phyloP scores from a whole-genome alignment of 2,888 invertebrate species.

The Cantharis flavilabris region DNA sequence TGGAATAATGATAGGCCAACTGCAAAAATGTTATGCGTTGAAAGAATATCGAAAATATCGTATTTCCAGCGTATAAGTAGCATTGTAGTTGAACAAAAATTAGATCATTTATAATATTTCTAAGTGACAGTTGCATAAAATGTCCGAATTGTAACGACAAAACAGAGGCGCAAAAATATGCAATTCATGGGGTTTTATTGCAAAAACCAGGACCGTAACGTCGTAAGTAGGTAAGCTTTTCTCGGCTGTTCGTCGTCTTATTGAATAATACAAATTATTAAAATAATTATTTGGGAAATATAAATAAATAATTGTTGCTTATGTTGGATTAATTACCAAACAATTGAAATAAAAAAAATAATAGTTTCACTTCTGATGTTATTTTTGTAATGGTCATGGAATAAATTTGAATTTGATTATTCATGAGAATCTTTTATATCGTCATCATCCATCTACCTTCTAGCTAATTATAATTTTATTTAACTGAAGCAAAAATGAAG shows the following conservation, averaged over 20 bases:
- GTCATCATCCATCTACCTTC: background rate
- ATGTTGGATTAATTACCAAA: background rate
- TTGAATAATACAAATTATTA: background rate
- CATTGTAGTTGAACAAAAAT: slow-evolving; percentile 47
- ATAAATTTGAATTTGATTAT: background rate
- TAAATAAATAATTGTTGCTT: background rate
- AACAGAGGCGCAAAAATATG: slow-evolving; percentile 48
- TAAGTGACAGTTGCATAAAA: slow-evolving; percentile 53
- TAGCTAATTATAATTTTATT: background rate
- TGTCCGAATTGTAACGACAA: slow-evolving; percentile 48
- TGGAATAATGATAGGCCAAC: background rate
- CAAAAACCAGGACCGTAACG: slow-evolving; percentile 33
- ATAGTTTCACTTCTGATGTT: background rate
- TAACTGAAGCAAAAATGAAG: background rate
- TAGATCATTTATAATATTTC: slow-evolving; percentile 54
- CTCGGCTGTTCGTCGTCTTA: background rate
- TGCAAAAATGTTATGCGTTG: background rate
- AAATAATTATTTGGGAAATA: background rate
- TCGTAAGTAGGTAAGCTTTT: background rate
- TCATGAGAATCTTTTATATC: background rate
- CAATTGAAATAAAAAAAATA: background rate
- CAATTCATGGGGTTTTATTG: slow-evolving; percentile 50
- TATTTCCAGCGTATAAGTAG: slow-evolving; percentile 44
- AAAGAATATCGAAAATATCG: slow-evolving; percentile 41
- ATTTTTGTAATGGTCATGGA: background rate